These are phyloP conservation scores for Drosophila auraria DNA, from an alignment of 1,140 invertebrate genomes.

Conservation along the genomic window DNA sequence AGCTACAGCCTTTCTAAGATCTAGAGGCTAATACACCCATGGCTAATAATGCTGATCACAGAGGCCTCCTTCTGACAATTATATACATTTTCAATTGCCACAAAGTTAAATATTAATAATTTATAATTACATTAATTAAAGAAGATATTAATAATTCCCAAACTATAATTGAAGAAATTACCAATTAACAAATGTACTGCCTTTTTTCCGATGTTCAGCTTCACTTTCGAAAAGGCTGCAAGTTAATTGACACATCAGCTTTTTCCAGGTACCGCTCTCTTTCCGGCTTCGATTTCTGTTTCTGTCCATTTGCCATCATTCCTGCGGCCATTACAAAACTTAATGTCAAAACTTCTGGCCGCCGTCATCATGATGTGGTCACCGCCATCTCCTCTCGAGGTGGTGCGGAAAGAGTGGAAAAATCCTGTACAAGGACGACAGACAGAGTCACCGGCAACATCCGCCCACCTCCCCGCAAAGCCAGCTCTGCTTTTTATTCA, in stretches of 20 bases:
- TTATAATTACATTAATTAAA: too few relatives aligned
- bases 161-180: background rate
- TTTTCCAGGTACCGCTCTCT: background rate
- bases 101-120: too few relatives aligned
- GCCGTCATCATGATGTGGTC: slow-evolving; percentile 32
- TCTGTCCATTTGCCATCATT: slow-evolving; percentile 48
- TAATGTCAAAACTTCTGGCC: slow-evolving; percentile 57
- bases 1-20: too few relatives aligned
- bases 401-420: slow-evolving; percentile 11
- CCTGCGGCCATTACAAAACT: slow-evolving; percentile 54
- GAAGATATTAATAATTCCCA: too few relatives aligned
- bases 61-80: too few relatives aligned
- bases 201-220: background rate
- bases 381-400: slow-evolving; percentile 30
- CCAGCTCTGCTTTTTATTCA: slow-evolving; percentile 42
- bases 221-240: background rate
- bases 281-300: slow-evolving; percentile 9
- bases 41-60: too few relatives aligned
- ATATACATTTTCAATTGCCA: too few relatives aligned
- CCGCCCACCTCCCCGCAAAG: slow-evolving; percentile 7
- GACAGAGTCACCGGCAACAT: slow-evolving; percentile 17
- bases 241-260: slow-evolving; percentile 1
- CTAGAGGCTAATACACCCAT: too few relatives aligned
- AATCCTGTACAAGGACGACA: slow-evolving; percentile 6
- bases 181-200: background rate